Conservation (phyloP, 2,797 vertebrate species). For the Cuculus canorus region DNA sequence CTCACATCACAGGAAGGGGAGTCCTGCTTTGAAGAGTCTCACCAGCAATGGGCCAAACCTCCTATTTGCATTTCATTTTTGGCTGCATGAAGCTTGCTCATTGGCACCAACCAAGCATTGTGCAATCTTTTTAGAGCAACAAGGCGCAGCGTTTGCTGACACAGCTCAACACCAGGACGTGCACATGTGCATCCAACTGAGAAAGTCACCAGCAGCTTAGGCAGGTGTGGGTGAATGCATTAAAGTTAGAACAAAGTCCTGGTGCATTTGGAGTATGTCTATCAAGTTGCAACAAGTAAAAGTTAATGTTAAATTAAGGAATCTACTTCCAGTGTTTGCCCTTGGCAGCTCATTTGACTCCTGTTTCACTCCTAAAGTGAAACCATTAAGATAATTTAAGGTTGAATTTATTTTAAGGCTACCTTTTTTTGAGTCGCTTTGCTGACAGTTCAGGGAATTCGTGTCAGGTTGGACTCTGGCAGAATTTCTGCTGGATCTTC, state of each 20-base stretch:
- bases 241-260: slow-evolving; percentile 41
- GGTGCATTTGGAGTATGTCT: slow-evolving; percentile 28
- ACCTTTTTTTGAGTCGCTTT: background rate
- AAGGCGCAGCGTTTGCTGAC: slow-evolving; percentile 33
- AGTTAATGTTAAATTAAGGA: slow-evolving; percentile 13
- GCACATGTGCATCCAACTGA: slow-evolving; percentile 32
- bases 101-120: slow-evolving; percentile 39
- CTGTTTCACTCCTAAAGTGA: slow-evolving; percentile 17
- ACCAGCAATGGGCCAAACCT: slow-evolving; percentile 52
- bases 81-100: background rate
- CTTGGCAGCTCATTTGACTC: slow-evolving; percentile 16
- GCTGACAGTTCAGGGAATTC: background rate
- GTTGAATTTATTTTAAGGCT: background rate
- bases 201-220: slow-evolving; percentile 40
- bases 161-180: background rate
- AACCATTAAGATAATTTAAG: background rate
- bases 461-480: background rate
- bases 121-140: slow-evolving; percentile 38
- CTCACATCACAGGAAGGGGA: slow-evolving; percentile 69
- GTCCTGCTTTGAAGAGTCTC: slow-evolving; percentile 64
- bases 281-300: slow-evolving; percentile 59
- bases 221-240: slow-evolving; percentile 51
- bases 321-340: slow-evolving; percentile 6
- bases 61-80: slow-evolving; percentile 68
- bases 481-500: background rate